These are phyloP conservation scores for Stratiomys singularior DNA, from an alignment of 2,888 invertebrate genomes.

Conservation along the genomic window DNA sequence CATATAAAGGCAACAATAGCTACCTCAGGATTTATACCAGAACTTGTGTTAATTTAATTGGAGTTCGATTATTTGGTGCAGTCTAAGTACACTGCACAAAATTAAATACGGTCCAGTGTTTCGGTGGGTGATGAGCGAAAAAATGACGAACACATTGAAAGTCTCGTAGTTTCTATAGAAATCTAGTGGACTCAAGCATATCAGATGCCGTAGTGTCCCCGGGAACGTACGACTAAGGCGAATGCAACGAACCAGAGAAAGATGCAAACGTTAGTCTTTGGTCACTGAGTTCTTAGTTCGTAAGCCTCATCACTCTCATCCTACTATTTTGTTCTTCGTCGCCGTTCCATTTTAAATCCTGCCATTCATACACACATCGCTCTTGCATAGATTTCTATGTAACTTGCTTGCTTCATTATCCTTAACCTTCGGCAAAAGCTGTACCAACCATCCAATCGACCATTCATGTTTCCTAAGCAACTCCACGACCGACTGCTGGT, in stretches of 20 bases:
- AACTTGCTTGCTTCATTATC: slow-evolving; percentile 50
- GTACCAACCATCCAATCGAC: slow-evolving; percentile 35
- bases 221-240: not conserved
- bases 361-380: not conserved
- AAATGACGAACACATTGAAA: not conserved
- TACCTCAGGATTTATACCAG: too few species aligned
- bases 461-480: slow-evolving; percentile 30
- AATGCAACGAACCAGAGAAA: not conserved
- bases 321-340: not conserved
- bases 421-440: slow-evolving; percentile 50
- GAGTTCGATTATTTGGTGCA: too few species aligned
- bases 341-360: not conserved
- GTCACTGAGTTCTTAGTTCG: slow-evolving; percentile 39
- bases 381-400: slow-evolving; percentile 36
- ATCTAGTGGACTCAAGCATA: not conserved
- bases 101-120: too few species aligned
- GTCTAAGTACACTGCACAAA: too few species aligned
- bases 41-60: too few species aligned
- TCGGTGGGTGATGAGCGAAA: not conserved
- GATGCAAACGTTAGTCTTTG: slow-evolving; percentile 27
- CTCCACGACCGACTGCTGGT: slow-evolving; percentile 35
- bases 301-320: slow-evolving; percentile 6
- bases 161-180: not conserved
- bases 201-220: not conserved
- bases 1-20: too few species aligned